phyloP scores from a whole-genome alignment of 2,797 vertebrate species.

The Prionace glauca region DNA sequence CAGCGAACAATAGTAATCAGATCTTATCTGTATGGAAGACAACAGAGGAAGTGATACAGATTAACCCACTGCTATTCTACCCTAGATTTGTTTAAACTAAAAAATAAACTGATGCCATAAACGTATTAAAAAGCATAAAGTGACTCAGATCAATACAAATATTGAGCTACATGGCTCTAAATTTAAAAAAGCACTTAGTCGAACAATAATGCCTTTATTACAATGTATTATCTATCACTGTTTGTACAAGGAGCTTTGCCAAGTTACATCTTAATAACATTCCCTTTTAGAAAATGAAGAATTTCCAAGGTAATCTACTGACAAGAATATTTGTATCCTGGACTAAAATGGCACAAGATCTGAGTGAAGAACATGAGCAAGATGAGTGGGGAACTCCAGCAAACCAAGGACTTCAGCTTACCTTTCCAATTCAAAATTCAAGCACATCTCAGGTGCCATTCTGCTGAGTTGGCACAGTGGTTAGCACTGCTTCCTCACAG shows the following conservation, averaged over 20 bases:
- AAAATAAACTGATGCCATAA: not conserved
- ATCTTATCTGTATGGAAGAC: not conserved
- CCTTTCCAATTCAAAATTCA: not conserved
- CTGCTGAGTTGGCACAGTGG: not conserved
- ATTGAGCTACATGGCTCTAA: not conserved
- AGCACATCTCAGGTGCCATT: not conserved
- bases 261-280: not conserved
- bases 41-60: not conserved
- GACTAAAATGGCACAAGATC: not conserved
- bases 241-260: not conserved
- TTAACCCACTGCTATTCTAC: not conserved
- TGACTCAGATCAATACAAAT: not conserved
- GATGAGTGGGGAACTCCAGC: not conserved
- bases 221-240: not conserved
- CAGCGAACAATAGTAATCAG: not conserved
- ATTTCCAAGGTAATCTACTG: not conserved
- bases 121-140: not conserved
- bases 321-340: not conserved
- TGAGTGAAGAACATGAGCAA: not conserved
- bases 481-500: not conserved
- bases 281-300: not conserved
- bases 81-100: slow-evolving; percentile 18
- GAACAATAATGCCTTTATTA: not conserved
- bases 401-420: not conserved
- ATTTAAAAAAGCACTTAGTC: slow-evolving; percentile 2